Evolutionary conservation across 2,888 invertebrate genomes (phyloP), one percentile per base, ranked within the genome.

Genomic region (Nemotelus pantherinus): DNA sequence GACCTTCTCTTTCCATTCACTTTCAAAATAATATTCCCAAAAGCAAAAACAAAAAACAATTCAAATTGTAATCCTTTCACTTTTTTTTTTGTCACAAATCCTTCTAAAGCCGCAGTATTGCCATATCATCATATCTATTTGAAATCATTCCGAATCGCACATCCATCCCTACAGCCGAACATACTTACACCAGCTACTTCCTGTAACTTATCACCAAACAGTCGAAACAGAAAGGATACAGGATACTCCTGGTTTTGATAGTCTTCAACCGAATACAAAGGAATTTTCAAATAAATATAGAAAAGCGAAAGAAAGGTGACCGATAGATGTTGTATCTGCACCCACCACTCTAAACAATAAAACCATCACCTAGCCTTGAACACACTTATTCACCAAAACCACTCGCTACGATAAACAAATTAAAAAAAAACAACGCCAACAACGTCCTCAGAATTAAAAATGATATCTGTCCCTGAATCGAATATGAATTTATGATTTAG

Each of bases 401-500:
- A 60, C 25, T 43, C 70, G 55, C 70, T 47, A 25, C 48, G 44
- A 48, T 65, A 25, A 9, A 5, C 68, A 41, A 3, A 7, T 43
- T 67, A 44, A 63, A 43, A 39, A n/a, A 63, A 7, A 39, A 63
- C 2, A 63, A n/a, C 70, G 53, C 25, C 55, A 41, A 70, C 50
- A 70, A 65, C 47, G 10, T 72, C 74, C 68, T 25, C 25, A 25
- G 25, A 67, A 77, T 67, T 68, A 77, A 72, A 70, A 68, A 76
- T 79, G 70, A 79, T 77, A 77, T 77, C 77, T 77, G 41, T 25
- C 25, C 25, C 25, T 63, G 76, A 79, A 79, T 79, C 79, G 79
- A 79, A 79, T 77, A 71, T 79, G 77, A 79, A 79, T 79, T 79
- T 77, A 79, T 79, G 79, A 79, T 77, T 79, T 79, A 79, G 79